Evolutionary conservation across 2,888 invertebrate species (phyloP).

Genomic region (Parascotia fuliginaria): DNA sequence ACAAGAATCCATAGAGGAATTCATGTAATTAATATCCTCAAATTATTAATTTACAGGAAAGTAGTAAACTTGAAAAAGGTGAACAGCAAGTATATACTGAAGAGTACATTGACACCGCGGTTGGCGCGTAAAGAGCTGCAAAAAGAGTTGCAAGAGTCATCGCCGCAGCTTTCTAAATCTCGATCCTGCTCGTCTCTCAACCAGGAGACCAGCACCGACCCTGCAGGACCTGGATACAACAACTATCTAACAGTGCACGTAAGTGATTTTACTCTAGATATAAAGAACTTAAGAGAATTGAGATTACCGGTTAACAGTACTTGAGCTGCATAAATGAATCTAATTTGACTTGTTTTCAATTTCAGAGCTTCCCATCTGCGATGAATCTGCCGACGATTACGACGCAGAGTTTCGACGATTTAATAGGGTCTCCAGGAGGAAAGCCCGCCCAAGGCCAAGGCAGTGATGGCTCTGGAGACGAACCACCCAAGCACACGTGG

Average conservation of each 20-base stretch:
- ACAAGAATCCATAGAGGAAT: no score
- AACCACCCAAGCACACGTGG: slow-evolving; percentile 83
- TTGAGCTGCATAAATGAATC: no score
- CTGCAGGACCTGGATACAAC: slow-evolving; percentile 86
- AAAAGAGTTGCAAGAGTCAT: slow-evolving; percentile 86
- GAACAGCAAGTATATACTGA: slow-evolving; percentile 93
- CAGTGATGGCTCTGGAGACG: slow-evolving; percentile 68
- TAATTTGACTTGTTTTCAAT: slow-evolving; percentile 23
- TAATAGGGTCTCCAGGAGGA: slow-evolving; percentile 60
- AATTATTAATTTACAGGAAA: slow-evolving; percentile 80
- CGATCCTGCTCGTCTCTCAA: slow-evolving; percentile 90
- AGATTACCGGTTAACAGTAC: no score
- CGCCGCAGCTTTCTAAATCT: slow-evolving; percentile 87
- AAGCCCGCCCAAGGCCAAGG: slow-evolving; percentile 55
- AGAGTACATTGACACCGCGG: slow-evolving; percentile 92
- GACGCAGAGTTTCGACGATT: slow-evolving; percentile 88
- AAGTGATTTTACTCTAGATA: no score
- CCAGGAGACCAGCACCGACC: slow-evolving; percentile 83
- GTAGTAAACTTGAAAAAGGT: slow-evolving; percentile 90
- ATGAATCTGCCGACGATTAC: slow-evolving; percentile 89
- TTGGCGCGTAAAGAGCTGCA: slow-evolving; percentile 89
- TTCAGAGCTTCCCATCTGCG: slow-evolving; percentile 88
- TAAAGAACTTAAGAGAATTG: no score
- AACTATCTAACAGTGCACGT: slow-evolving; percentile 92
- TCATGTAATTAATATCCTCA: no score